phyloP scores from a whole-genome alignment of 2,113 vertebrate species.

The Aegithalos caudatus region DNA sequence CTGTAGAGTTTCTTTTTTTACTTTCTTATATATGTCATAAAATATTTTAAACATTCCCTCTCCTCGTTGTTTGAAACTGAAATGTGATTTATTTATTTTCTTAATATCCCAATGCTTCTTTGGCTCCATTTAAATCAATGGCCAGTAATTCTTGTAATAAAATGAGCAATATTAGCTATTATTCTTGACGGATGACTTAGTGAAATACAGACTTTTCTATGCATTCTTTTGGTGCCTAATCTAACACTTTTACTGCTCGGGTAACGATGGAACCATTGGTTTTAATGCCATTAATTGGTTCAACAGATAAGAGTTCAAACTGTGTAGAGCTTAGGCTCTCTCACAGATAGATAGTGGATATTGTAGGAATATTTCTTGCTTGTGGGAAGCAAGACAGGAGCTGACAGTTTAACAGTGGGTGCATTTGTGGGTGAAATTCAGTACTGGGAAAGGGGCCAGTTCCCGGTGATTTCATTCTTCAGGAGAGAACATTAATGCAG shows the following conservation, averaged over 20 bases:
- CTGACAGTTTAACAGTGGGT: slow-evolving; percentile 38
- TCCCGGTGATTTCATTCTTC: slow-evolving; percentile 37
- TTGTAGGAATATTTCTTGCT: neutral
- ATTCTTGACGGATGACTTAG: neutral
- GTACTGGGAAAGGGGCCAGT: slow-evolving; percentile 51
- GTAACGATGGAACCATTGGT: neutral
- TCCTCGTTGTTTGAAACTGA: neutral
- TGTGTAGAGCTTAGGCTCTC: neutral
- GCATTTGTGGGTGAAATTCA: slow-evolving; percentile 53
- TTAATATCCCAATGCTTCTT: neutral
- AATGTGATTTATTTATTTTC: neutral
- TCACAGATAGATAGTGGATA: neutral
- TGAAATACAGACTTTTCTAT: neutral
- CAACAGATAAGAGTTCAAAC: neutral
- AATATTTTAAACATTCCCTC: neutral
- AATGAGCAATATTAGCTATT: neutral
- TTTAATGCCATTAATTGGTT: neutral
- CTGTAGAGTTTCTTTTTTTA: neutral
- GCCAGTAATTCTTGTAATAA: neutral
- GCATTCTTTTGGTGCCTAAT: neutral
- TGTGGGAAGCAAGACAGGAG: slow-evolving; percentile 29
- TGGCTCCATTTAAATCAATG: neutral
- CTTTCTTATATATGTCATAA: neutral
- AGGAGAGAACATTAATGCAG: neutral
- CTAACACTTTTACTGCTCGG: neutral